Evolutionary conservation across 2,797 vertebrate genomes (phyloP).

Genomic region (Mormyrus proboscirostris): DNA sequence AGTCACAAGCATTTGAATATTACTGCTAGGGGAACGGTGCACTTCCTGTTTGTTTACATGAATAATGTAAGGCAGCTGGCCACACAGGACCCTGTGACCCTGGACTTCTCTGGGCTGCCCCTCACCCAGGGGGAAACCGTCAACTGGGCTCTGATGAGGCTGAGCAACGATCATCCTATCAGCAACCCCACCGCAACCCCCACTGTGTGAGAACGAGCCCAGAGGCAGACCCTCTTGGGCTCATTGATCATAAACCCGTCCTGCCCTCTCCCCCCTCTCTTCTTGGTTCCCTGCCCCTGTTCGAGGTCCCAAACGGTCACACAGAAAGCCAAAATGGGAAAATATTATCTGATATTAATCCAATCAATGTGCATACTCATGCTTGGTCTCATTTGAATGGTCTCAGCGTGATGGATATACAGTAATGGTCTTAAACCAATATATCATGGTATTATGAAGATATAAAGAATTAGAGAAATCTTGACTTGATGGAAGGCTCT

Average conservation of each 20-base stretch:
- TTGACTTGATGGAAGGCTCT: background rate
- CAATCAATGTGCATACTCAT: background rate
- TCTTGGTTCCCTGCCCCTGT: background rate
- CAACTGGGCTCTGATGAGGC: background rate
- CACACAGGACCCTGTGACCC: background rate
- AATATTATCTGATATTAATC: background rate
- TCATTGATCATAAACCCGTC: too few relatives aligned
- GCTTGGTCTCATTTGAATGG: background rate
- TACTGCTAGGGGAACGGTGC: background rate
- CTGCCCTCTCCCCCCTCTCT: background rate
- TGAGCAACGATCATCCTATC: background rate
- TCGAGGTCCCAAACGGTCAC: too few relatives aligned
- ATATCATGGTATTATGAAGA: background rate
- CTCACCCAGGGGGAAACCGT: background rate
- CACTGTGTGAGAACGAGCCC: background rate
- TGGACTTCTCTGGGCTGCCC: background rate
- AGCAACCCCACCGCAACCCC: background rate
- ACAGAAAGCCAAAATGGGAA: background rate
- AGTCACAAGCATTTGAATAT: background rate
- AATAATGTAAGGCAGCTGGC: background rate
- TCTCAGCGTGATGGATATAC: background rate
- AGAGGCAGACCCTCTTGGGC: too few relatives aligned
- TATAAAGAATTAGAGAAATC: background rate
- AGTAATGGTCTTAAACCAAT: background rate
- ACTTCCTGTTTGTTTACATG: background rate